Conservation (phyloP, 2,797 vertebrate species). For the Parambassis ranga region DNA sequence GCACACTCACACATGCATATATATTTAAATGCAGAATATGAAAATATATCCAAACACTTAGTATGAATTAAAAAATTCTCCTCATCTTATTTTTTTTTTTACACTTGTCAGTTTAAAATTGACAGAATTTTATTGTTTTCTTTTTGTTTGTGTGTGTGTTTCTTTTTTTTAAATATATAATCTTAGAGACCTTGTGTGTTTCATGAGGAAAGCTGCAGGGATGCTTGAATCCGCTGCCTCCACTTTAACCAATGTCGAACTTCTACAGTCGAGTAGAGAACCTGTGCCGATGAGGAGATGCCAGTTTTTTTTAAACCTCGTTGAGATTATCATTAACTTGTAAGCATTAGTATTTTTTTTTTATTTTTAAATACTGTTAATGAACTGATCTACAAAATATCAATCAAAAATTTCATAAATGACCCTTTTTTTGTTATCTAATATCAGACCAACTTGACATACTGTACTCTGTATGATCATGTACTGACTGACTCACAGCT, state of each 20-base stretch:
- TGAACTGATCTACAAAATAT: constrained; percentile 59
- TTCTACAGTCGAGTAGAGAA: constrained; percentile 50
- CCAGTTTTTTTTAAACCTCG: constrained; percentile 64
- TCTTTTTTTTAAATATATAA: constrained; percentile 33
- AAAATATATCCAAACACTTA: constrained; percentile 83
- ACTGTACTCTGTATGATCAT: constrained; percentile 65
- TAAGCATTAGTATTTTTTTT: constrained; percentile 54
- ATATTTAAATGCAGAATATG: constrained; percentile 86
- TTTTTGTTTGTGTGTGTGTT: constrained; percentile 33
- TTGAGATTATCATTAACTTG: constrained; percentile 47
- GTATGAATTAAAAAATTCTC: constrained; percentile 67
- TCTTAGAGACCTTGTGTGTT: constrained; percentile 45
- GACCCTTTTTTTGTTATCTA: constrained; percentile 30
- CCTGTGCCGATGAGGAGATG: constrained; percentile 57
- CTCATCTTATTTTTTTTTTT: constrained; percentile 57
- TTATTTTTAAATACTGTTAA: constrained; percentile 54
- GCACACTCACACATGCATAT: constrained; percentile 74
- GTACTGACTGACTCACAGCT: constrained; percentile 60
- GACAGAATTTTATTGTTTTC: constrained; percentile 34
- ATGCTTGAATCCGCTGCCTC: constrained; percentile 18
- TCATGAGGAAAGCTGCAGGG: constrained; percentile 30
- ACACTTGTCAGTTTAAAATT: constrained; percentile 70
- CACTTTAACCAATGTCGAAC: constrained; percentile 32
- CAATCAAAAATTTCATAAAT: constrained; percentile 42
- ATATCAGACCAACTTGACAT: constrained; percentile 48